phyloP scores from a whole-genome alignment of 2,888 invertebrate species.

The Lithophane leautieri region DNA sequence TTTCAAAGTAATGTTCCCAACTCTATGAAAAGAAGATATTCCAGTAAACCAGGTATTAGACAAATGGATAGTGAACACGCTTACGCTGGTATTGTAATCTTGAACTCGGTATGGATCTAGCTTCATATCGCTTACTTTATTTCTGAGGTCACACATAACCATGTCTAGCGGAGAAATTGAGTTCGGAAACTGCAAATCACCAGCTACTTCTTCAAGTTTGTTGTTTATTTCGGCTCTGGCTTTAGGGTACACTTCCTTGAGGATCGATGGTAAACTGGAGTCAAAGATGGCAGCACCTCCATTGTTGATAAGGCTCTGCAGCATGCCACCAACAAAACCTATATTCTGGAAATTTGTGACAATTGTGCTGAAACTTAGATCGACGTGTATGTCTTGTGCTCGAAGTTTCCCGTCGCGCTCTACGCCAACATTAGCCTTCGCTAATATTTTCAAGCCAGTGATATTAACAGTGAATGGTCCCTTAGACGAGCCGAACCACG shows the following conservation, averaged over 20 bases:
- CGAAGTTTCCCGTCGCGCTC: slow-evolving; percentile 93
- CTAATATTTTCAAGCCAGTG: slow-evolving; percentile 92
- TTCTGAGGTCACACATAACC: slow-evolving; percentile 94
- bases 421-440: slow-evolving; percentile 93
- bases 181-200: slow-evolving; percentile 94
- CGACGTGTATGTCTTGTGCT: slow-evolving; percentile 94
- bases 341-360: slow-evolving; percentile 95
- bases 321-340: slow-evolving; percentile 93
- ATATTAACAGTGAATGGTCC: slow-evolving; percentile 95
- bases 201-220: slow-evolving; percentile 92
- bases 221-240: slow-evolving; percentile 93
- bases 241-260: slow-evolving; percentile 94
- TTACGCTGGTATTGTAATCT: slow-evolving; percentile 93
- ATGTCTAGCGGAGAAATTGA: slow-evolving; percentile 96
- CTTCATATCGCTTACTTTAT: slow-evolving; percentile 91
- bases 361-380: slow-evolving; percentile 93
- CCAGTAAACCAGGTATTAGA: slow-evolving; percentile 95
- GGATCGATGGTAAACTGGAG: slow-evolving; percentile 95
- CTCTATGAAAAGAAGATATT: slow-evolving; percentile 94
- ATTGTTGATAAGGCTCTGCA: slow-evolving; percentile 94
- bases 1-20: slow-evolving; percentile 93
- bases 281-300: slow-evolving; percentile 95
- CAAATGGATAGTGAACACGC: slow-evolving; percentile 92
- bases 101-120: slow-evolving; percentile 94
- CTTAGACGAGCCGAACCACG: slow-evolving; percentile 91